Conservation (phyloP, 2,113 vertebrate genomes). For the Eidolon helvum region DNA sequence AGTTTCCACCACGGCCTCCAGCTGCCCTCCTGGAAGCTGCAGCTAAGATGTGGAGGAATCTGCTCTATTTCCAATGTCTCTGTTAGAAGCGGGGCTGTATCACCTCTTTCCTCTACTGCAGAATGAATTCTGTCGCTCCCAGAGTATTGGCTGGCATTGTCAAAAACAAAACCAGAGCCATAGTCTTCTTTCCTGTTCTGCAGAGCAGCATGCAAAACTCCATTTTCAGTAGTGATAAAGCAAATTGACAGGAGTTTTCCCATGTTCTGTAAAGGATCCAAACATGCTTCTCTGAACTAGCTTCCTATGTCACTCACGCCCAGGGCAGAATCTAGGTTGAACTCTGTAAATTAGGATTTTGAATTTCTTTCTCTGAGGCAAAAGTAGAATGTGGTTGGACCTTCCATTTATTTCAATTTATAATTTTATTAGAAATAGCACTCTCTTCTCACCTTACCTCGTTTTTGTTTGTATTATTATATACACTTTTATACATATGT, state of each 20-base stretch:
- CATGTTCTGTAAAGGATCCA: background rate
- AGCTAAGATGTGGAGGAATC: background rate
- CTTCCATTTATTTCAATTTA: background rate
- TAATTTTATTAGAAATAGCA: background rate
- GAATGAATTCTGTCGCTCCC: background rate
- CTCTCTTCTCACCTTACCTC: background rate
- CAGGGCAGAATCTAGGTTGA: background rate
- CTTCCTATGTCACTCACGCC: background rate
- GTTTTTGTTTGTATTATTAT: background rate
- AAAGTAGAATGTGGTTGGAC: background rate
- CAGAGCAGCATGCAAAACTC: background rate
- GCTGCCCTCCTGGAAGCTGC: background rate
- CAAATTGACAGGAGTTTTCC: background rate
- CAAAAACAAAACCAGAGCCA: background rate
- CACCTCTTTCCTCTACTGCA: background rate
- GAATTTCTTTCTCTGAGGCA: background rate
- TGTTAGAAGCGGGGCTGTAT: rapidly evolving
- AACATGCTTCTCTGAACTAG: background rate
- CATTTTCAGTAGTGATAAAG: background rate
- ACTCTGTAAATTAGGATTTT: background rate
- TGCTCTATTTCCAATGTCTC: background rate
- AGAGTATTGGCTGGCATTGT: background rate
- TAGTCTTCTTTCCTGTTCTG: background rate
- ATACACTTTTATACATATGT: background rate
- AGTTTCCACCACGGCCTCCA: background rate